Conservation (phyloP, 2,888 invertebrate species). For the Tupiocoris notatus region DNA sequence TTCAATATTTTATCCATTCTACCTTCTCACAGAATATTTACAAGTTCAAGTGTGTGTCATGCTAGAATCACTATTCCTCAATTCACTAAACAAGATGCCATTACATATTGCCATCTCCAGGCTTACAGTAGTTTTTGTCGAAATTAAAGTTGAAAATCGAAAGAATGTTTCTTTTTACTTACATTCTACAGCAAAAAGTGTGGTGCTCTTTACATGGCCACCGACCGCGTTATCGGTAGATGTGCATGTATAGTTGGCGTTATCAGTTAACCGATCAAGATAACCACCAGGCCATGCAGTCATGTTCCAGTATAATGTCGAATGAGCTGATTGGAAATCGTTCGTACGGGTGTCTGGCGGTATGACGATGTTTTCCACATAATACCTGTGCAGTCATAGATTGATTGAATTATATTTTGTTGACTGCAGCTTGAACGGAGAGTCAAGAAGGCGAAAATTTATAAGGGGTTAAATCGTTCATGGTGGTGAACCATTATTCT, state of each 20-base stretch:
- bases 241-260: slow-evolving; percentile 79
- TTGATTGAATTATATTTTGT: too few species aligned
- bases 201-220: slow-evolving; percentile 75
- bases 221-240: slow-evolving; percentile 77
- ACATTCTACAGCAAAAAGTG: slow-evolving; percentile 88
- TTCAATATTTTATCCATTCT: too few species aligned
- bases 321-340: slow-evolving; percentile 77
- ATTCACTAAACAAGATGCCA: neutral
- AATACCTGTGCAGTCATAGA: slow-evolving; percentile 61
- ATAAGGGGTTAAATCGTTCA: too few species aligned
- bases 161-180: slow-evolving; percentile 55
- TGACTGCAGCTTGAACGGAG: too few species aligned
- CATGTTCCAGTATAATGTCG: slow-evolving; percentile 87
- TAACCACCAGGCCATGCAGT: slow-evolving; percentile 76
- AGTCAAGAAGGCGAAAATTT: too few species aligned
- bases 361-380: slow-evolving; percentile 65
- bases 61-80: too few species aligned
- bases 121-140: neutral
- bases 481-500: too few species aligned
- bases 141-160: neutral
- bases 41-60: too few species aligned
- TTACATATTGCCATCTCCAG: neutral
- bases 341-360: slow-evolving; percentile 75
- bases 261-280: slow-evolving; percentile 73
- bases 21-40: too few species aligned